Percentiles rank a stretch among this genome's conserved stretches.
These are phyloP conservation scores for Dicyrtoma fusca DNA, from an alignment of 2,888 invertebrate species.

Conservation along the genomic window DNA sequence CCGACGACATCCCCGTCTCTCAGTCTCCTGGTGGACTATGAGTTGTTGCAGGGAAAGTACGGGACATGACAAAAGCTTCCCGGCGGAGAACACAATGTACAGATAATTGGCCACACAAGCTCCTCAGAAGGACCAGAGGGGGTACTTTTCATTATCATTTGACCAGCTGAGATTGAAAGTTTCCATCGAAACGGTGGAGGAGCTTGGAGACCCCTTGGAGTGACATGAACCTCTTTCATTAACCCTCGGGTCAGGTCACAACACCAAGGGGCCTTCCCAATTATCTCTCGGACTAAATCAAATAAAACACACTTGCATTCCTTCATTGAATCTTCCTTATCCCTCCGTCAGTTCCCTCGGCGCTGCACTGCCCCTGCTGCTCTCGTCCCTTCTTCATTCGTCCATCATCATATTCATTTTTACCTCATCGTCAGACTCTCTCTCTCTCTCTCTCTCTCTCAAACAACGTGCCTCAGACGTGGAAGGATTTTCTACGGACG, in stretches of 20 bases:
- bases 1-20: not conserved
- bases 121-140: conserved; percentile 27
- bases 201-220: conserved; percentile 45
- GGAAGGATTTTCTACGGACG: too few relatives aligned
- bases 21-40: not conserved
- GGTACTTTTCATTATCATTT: conserved; percentile 38
- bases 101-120: conserved; percentile 56
- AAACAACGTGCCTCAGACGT: too few relatives aligned
- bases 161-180: conserved; percentile 25
- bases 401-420: conserved; percentile 2
- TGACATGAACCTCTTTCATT: conserved; percentile 52
- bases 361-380: conserved; percentile 1
- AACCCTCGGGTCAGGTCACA: conserved; percentile 48
- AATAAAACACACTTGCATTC: conserved; percentile 36
- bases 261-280: conserved; percentile 42
- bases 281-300: conserved; percentile 49
- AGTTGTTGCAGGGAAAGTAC: not conserved
- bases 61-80: conserved; percentile 20
- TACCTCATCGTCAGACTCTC: not conserved
- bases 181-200: conserved; percentile 23
- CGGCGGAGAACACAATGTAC: conserved; percentile 40
- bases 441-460: not conserved
- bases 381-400: conserved; percentile 1
- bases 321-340: conserved; percentile 18
- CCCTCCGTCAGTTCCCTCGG: not conserved